Evolutionary conservation across 2,888 invertebrate genomes (phyloP).

Genomic region (Phortica okadai): DNA sequence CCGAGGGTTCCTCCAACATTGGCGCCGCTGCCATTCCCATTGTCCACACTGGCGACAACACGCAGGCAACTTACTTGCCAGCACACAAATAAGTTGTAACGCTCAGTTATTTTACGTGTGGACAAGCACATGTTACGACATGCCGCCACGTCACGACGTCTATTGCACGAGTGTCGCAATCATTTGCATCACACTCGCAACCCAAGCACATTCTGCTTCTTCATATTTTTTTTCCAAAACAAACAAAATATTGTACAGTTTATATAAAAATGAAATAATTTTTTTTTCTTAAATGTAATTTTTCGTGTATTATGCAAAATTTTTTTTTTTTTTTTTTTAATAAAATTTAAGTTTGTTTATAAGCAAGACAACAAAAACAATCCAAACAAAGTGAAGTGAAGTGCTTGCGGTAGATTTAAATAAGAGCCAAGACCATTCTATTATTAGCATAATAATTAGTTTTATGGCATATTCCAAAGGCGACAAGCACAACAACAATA

Average conservation of each 20-base stretch:
- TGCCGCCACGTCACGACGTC: not conserved
- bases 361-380: no score
- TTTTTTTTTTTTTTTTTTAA: not conserved
- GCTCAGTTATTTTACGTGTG: no score
- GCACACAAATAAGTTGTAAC: constrained; percentile 15
- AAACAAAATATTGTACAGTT: not conserved
- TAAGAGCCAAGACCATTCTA: not conserved
- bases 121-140: no score
- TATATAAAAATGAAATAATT: no score
- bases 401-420: not conserved
- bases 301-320: no score
- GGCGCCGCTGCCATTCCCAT: constrained; percentile 3
- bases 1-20: not conserved
- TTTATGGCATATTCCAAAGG: not conserved
- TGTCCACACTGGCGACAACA: constrained; percentile 31
- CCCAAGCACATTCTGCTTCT: not conserved
- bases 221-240: not conserved
- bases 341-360: not conserved
- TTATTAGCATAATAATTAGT: constrained; percentile 5
- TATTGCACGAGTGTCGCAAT: not conserved
- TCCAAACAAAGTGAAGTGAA: not conserved
- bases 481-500: not conserved
- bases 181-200: not conserved
- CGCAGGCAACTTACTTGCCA: constrained; percentile 61
- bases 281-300: no score